phyloP scores from a whole-genome alignment of 1,140 invertebrate genomes.

The Coptotermes formosanus region DNA sequence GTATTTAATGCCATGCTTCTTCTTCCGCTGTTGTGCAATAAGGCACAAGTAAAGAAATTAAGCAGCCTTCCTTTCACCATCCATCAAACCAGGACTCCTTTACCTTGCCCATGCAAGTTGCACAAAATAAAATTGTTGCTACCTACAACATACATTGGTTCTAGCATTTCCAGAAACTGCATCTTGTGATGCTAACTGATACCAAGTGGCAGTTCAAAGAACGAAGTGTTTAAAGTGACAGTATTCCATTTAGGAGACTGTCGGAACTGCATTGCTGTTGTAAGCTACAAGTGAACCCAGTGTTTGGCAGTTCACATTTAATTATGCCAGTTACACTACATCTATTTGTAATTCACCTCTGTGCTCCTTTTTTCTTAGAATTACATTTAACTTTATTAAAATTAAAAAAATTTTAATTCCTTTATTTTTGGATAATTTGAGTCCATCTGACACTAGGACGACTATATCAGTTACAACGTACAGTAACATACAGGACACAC shows the following conservation, averaged over 20 bases:
- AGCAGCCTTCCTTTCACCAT: neutral
- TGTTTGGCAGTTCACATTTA: neutral
- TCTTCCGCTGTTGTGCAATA: constrained; percentile 24
- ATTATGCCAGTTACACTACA: neutral
- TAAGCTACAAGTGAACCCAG: neutral
- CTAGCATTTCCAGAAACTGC: constrained; percentile 9
- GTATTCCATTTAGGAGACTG: neutral
- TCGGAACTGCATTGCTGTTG: no score
- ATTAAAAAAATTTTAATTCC: neutral
- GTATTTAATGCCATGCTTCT: neutral
- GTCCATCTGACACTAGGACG: neutral
- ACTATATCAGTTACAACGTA: neutral
- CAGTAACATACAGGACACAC: neutral
- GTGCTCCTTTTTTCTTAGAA: neutral
- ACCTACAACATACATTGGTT: constrained; percentile 2
- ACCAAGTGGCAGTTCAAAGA: neutral
- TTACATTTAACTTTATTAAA: neutral
- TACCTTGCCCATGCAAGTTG: neutral
- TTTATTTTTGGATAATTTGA: neutral
- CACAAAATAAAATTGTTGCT: constrained; percentile 5
- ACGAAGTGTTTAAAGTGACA: neutral
- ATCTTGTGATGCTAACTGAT: neutral
- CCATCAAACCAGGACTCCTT: neutral
- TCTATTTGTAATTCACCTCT: neutral
- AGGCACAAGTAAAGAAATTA: constrained; percentile 28